Percentiles rank a stretch among this genome's conserved stretches.
These are phyloP conservation scores for Syrista parreyssii DNA, from an alignment of 2,888 invertebrate genomes.

Conservation along the genomic window DNA sequence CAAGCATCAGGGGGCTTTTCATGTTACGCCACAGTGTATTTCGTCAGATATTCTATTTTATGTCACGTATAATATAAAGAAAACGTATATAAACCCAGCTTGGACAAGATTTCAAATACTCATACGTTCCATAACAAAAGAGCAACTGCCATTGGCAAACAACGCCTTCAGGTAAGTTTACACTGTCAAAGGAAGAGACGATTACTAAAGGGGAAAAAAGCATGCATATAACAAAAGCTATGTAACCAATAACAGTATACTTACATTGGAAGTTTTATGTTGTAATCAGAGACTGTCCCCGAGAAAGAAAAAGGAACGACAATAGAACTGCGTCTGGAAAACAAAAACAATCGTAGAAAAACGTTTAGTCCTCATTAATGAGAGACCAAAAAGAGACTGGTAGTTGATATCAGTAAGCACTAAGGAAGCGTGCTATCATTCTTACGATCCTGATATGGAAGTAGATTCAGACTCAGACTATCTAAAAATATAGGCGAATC, in stretches of 20 bases:
- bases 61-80: background rate
- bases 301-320: background rate
- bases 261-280: background rate
- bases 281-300: background rate
- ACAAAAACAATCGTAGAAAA: background rate
- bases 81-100: background rate
- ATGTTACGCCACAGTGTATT: background rate
- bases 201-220: background rate
- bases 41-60: background rate
- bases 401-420: background rate
- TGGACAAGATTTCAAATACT: background rate
- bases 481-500: background rate
- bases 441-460: background rate
- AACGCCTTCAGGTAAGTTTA: background rate
- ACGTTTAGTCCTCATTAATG: background rate
- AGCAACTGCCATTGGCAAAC: background rate
- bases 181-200: background rate
- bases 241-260: background rate
- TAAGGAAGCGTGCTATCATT: background rate
- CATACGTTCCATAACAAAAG: background rate
- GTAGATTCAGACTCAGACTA: background rate
- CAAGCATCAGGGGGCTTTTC: background rate
- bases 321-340: background rate
- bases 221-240: background rate
- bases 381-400: background rate